phyloP scores from a whole-genome alignment of 2,888 invertebrate genomes.

The Hetaerina titia region DNA sequence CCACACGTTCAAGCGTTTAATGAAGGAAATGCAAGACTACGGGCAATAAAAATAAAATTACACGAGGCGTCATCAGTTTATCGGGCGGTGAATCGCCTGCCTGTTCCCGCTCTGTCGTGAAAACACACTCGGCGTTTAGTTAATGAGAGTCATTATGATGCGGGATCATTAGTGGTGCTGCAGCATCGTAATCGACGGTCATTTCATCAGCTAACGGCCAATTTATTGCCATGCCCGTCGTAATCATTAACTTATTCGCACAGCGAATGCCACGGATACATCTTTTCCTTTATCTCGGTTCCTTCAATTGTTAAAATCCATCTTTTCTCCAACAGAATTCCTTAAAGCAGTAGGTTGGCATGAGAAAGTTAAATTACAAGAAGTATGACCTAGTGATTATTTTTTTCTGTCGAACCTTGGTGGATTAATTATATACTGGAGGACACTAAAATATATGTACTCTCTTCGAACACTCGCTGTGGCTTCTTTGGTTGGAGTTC shows the following conservation, averaged over 20 bases:
- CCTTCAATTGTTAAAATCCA: neutral
- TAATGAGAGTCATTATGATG: conserved; percentile 6
- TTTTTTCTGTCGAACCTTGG: neutral
- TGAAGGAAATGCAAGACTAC: too few species aligned
- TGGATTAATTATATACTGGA: too few species aligned
- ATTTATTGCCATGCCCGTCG: neutral
- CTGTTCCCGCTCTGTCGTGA: neutral
- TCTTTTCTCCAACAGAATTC: neutral
- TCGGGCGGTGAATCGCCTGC: neutral
- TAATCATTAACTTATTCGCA: neutral
- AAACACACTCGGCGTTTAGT: neutral
- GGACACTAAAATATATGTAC: too few species aligned
- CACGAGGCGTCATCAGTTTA: neutral
- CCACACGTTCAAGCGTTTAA: too few species aligned
- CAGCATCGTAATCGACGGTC: neutral
- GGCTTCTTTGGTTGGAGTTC: too few species aligned
- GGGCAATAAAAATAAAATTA: too few species aligned
- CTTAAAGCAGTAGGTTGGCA: neutral
- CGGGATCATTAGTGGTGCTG: neutral
- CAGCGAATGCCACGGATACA: neutral
- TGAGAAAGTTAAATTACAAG: neutral
- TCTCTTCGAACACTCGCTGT: too few species aligned
- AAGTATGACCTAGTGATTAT: neutral
- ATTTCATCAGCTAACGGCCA: neutral
- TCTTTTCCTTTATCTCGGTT: neutral